A percentile compares a stretch with the other conserved stretches of the same genome.
Conservation (phyloP, 2,888 invertebrate genomes). For the Cylindroiulus punctatus region DNA sequence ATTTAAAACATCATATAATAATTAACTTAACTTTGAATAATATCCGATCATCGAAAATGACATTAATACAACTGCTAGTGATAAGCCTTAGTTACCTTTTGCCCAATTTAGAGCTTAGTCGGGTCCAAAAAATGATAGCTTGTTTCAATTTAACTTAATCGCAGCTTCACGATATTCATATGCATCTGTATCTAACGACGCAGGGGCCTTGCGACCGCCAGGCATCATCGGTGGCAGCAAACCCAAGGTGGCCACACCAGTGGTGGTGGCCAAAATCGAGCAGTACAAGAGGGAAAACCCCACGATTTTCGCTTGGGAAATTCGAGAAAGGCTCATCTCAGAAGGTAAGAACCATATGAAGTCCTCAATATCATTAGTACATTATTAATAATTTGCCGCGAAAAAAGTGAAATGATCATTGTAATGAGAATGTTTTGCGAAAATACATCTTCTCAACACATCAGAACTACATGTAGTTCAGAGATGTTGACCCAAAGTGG, state of each 20-base stretch:
- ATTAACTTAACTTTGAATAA: too few species aligned
- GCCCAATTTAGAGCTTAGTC: conserved; percentile 51
- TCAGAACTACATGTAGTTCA: too few species aligned
- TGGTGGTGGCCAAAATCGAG: conserved; percentile 96
- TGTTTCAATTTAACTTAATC: conserved; percentile 46
- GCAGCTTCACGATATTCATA: conserved; percentile 47
- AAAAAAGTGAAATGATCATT: too few species aligned
- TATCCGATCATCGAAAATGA: too few species aligned
- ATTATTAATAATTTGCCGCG: too few species aligned
- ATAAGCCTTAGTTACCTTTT: too few species aligned
- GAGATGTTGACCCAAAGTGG: too few species aligned
- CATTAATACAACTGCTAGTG: too few species aligned
- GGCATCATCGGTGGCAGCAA: conserved; percentile 95
- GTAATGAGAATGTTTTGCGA: too few species aligned
- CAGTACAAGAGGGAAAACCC: conserved; percentile 98
- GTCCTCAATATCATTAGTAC: neutral
- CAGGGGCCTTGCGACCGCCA: conserved; percentile 88
- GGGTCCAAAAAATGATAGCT: conserved; percentile 44
- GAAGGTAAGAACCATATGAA: conserved; percentile 78
- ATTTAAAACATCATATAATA: too few species aligned
- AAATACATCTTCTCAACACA: too few species aligned
- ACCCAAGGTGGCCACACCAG: conserved; percentile 97
- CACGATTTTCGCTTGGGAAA: conserved; percentile 99
- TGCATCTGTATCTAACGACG: conserved; percentile 64
- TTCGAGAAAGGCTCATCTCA: conserved; percentile 92